These are phyloP conservation scores for Aspidiotus destructor DNA, from an alignment of 2,888 invertebrate genomes.

Conservation along the genomic window DNA sequence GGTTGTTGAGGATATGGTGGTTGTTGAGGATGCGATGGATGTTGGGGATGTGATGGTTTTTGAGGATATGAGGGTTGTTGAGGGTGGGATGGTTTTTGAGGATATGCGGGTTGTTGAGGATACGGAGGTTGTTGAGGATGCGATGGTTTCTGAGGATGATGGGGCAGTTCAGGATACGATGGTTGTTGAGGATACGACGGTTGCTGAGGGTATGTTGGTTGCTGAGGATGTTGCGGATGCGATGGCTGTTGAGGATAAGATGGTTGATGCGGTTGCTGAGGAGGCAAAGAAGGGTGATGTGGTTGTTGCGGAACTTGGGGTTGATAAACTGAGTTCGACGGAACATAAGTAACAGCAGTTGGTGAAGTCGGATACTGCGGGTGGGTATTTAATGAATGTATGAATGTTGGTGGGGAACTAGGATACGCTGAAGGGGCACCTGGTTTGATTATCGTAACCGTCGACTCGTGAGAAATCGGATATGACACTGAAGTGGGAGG, in stretches of 20 bases:
- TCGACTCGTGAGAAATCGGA: no score
- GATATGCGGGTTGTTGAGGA: neutral
- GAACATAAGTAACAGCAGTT: neutral
- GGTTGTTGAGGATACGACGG: neutral
- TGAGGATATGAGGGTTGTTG: conserved; percentile 1
- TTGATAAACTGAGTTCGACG: no score
- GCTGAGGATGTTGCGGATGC: neutral
- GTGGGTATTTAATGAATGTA: neutral
- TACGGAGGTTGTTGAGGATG: conserved; percentile 8
- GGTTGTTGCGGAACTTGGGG: neutral
- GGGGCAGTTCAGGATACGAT: neutral
- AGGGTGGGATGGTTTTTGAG: neutral
- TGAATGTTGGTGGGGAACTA: no score
- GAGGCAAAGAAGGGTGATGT: conserved; percentile 1
- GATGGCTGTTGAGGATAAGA: neutral
- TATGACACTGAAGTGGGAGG: neutral
- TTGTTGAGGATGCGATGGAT: neutral
- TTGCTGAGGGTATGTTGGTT: neutral
- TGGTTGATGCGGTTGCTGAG: neutral
- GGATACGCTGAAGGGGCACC: no score
- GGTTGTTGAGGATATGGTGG: neutral
- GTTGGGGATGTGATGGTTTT: neutral
- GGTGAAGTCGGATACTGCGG: neutral
- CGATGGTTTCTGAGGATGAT: neutral
- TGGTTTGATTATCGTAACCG: no score